Evolutionary conservation across 2,113 vertebrate species (phyloP).

Genomic region (Lophochroa leadbeateri): DNA sequence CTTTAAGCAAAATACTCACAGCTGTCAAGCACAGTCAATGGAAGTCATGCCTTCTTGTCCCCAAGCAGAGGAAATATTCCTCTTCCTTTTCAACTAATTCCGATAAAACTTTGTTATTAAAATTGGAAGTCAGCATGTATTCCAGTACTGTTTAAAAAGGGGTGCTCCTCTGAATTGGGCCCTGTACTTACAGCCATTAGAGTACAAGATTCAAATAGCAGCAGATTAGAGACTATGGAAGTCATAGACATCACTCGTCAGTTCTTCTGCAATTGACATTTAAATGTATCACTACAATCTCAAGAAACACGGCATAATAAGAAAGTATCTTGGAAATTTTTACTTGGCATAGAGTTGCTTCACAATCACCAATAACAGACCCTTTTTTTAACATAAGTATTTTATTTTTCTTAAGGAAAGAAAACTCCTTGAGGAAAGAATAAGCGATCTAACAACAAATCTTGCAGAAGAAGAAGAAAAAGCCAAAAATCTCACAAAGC

Average conservation of each 20-base stretch:
- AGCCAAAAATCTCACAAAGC: slow-evolving; percentile 92
- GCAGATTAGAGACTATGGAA: not conserved
- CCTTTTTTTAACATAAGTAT: not conserved
- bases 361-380: not conserved
- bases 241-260: not conserved
- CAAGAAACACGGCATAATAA: not conserved
- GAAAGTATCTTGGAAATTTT: not conserved
- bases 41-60: not conserved
- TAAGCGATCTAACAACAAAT: slow-evolving; percentile 89
- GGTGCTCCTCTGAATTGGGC: not conserved
- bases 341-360: not conserved
- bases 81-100: not conserved
- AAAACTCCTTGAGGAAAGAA: slow-evolving; percentile 89
- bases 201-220: not conserved
- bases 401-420: slow-evolving; percentile 78
- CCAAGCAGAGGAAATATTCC: not conserved
- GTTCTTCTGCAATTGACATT: not conserved
- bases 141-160: not conserved
- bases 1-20: not conserved
- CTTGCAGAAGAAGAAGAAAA: slow-evolving; percentile 96
- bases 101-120: not conserved
- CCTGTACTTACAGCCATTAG: not conserved
- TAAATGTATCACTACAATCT: not conserved
- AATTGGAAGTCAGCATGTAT: not conserved
- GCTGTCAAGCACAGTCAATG: not conserved